These are phyloP conservation scores for Actinostola sp. DNA, from an alignment of 92 coral and sea anemone genomes.

Conservation along the genomic window DNA sequence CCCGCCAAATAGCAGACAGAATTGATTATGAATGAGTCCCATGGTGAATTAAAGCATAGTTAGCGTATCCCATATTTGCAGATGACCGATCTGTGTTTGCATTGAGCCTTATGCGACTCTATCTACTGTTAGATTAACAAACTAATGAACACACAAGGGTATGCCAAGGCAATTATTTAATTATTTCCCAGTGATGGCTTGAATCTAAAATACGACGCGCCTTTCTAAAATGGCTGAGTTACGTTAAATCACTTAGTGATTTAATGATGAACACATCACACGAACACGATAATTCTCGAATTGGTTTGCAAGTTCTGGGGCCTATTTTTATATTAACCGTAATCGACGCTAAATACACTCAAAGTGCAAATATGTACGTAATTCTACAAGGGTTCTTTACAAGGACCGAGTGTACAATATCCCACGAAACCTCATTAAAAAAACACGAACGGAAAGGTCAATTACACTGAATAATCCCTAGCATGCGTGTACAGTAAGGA, in stretches of 20 bases:
- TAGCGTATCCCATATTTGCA: too few relatives aligned
- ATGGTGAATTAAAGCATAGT: too few relatives aligned
- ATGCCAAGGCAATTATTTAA: not conserved
- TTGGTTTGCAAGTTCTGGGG: too few relatives aligned
- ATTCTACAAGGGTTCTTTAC: not conserved
- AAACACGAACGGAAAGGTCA: slow-evolving; percentile 20
- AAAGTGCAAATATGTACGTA: not conserved
- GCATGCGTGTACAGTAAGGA: not conserved
- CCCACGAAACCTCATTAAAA: not conserved
- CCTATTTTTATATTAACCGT: not conserved
- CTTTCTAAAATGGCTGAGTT: too few relatives aligned
- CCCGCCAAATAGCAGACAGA: too few relatives aligned
- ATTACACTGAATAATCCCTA: slow-evolving; percentile 14
- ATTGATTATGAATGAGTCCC: too few relatives aligned
- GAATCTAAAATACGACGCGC: too few relatives aligned
- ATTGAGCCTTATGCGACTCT: not conserved
- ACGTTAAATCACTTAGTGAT: too few relatives aligned
- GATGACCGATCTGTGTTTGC: too few relatives aligned
- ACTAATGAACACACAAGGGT: slow-evolving; percentile 1
- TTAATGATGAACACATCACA: too few relatives aligned
- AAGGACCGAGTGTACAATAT: not conserved
- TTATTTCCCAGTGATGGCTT: not conserved
- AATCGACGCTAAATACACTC: not conserved
- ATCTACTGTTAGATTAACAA: slow-evolving; percentile 5
- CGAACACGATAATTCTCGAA: too few relatives aligned